Conservation (phyloP, 2,888 invertebrate species). For the Lacanobia oleracea region DNA sequence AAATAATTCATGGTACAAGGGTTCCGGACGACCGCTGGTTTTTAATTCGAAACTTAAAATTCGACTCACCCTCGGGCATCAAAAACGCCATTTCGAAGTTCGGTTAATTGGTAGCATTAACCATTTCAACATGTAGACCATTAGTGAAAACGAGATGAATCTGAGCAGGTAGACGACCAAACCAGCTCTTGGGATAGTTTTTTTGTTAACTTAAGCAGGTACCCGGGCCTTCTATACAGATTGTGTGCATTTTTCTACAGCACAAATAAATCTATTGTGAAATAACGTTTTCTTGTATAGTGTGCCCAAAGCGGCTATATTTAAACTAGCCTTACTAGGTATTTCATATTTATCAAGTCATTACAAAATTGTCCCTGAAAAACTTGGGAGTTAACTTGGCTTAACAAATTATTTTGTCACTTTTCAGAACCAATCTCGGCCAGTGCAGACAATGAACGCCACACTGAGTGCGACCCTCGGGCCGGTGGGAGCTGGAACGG, state of each 20-base stretch:
- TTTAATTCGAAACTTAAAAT: conserved; percentile 80
- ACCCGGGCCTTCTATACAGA: conserved; percentile 80
- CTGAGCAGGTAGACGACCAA: conserved; percentile 85
- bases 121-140: conserved; percentile 81
- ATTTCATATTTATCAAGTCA: not conserved
- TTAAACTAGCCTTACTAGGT: not conserved
- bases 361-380: not conserved
- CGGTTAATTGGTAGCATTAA: conserved; percentile 87
- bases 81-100: conserved; percentile 81
- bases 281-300: conserved; percentile 20
- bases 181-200: conserved; percentile 78
- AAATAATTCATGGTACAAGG: conserved; percentile 83
- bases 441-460: conserved; percentile 87
- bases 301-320: not conserved
- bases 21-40: conserved; percentile 71
- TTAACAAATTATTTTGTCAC: conserved; percentile 66
- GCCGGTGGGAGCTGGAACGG: conserved; percentile 74
- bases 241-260: conserved; percentile 62
- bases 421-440: conserved; percentile 89
- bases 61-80: conserved; percentile 80
- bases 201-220: conserved; percentile 84
- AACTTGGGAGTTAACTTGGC: conserved; percentile 19
- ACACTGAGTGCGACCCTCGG: conserved; percentile 75
- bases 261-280: conserved; percentile 66
- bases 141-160: conserved; percentile 83